Percentiles rank a stretch among this genome's conserved stretches.
Evolutionary conservation across 2,113 vertebrate genomes (phyloP).

Genomic region (Willisornis vidua): DNA sequence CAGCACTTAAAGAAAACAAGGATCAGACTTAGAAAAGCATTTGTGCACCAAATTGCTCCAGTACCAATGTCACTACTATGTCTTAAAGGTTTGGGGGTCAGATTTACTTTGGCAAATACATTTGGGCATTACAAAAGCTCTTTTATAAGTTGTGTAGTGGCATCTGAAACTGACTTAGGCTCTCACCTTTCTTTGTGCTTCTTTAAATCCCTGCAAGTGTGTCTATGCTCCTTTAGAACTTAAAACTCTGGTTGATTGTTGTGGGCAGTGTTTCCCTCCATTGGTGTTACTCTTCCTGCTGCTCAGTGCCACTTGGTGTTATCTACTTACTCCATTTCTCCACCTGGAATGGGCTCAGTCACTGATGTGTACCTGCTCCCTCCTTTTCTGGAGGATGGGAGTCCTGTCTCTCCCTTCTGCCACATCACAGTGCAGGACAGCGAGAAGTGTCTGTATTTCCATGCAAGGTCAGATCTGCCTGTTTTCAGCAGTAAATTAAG

Average conservation of each 20-base stretch:
- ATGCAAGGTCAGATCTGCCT: not conserved
- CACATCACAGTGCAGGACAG: fast-evolving
- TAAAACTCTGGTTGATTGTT: not conserved
- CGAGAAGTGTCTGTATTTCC: not conserved
- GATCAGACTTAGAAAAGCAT: not conserved
- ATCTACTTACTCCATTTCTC: not conserved
- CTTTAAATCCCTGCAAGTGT: not conserved
- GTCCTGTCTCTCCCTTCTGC: not conserved
- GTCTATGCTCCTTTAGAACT: not conserved
- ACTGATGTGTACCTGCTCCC: fast-evolving
- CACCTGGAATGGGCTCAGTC: not conserved
- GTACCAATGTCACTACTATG: not conserved
- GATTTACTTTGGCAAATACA: not conserved
- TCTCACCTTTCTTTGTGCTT: not conserved
- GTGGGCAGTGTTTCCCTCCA: not conserved
- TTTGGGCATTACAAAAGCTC: not conserved
- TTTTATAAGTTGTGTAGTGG: not conserved
- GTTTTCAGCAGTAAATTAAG: not conserved
- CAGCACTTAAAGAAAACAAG: not conserved
- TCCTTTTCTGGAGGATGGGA: not conserved
- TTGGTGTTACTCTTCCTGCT: not conserved
- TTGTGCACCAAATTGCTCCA: not conserved
- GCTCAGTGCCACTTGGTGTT: not conserved
- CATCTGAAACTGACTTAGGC: not conserved
- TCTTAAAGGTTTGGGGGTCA: not conserved